These are phyloP conservation scores for Venustaconcha ellipsiformis DNA, from an alignment of 1,140 invertebrate species.

Conservation along the genomic window DNA sequence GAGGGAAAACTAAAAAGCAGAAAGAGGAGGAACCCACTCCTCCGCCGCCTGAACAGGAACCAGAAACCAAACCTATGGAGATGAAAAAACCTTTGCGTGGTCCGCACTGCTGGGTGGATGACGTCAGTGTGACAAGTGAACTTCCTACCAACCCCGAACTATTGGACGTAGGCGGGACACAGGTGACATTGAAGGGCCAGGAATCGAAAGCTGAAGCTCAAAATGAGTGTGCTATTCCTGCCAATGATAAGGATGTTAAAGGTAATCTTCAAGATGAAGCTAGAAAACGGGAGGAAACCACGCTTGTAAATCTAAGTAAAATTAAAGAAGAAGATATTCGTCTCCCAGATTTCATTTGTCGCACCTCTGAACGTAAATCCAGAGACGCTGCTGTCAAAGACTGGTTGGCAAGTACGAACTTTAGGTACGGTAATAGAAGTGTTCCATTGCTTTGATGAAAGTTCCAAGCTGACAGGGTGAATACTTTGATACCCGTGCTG, in stretches of 20 bases:
- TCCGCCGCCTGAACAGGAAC: constrained; percentile 32
- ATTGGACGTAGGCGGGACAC: constrained; percentile 2
- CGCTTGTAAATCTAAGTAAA: background rate
- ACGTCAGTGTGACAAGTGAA: constrained; percentile 42
- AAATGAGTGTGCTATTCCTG: background rate
- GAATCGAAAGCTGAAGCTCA: background rate
- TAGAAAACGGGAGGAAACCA: constrained; percentile 7
- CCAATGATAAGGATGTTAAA: background rate
- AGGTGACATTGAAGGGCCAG: background rate
- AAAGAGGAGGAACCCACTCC: constrained; percentile 24
- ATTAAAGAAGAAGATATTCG: background rate
- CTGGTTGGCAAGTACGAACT: constrained; percentile 34
- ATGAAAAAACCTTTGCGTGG: constrained; percentile 39
- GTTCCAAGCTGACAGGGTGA: too few species aligned
- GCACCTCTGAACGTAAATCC: constrained; percentile 42
- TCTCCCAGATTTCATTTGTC: constrained; percentile 41
- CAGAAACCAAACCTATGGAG: constrained; percentile 24
- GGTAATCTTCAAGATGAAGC: constrained; percentile 1
- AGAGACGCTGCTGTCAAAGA: constrained; percentile 43
- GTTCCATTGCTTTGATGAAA: constrained; percentile 32
- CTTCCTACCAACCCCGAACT: constrained; percentile 9
- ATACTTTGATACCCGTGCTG: too few species aligned
- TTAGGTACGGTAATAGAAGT: constrained; percentile 18
- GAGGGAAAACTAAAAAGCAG: background rate
- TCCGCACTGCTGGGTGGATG: constrained; percentile 50